These are phyloP conservation scores for Scaptodrosophila latifasciaeformis DNA, from an alignment of 2,888 invertebrate genomes.

Conservation along the genomic window DNA sequence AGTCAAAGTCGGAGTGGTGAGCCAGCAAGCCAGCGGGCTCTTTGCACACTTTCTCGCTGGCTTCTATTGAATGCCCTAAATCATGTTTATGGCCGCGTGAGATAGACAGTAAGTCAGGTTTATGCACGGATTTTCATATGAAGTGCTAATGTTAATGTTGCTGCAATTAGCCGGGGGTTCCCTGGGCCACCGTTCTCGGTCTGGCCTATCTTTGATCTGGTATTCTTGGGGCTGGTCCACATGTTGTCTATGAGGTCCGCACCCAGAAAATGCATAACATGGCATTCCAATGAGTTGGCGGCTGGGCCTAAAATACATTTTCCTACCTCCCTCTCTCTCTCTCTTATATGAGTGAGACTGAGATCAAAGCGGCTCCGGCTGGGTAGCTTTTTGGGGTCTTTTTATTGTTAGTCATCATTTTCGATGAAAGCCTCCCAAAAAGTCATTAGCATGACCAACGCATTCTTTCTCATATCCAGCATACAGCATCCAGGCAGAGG, in stretches of 20 bases:
- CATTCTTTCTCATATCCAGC: too few relatives aligned
- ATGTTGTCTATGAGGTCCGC: not conserved
- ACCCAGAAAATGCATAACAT: not conserved
- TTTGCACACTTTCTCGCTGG: constrained; percentile 4
- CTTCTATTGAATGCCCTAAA: constrained; percentile 6
- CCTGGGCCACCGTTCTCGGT: not conserved
- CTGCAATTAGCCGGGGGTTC: not conserved
- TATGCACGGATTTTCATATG: not conserved
- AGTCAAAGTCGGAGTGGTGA: too few relatives aligned
- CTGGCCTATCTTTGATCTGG: not conserved
- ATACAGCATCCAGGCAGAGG: too few relatives aligned
- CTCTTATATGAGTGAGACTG: not conserved
- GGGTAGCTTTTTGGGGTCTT: not conserved
- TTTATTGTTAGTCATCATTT: not conserved
- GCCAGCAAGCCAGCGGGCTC: constrained; percentile 1
- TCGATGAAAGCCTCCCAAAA: not conserved
- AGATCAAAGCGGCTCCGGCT: not conserved
- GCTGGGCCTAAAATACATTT: not conserved
- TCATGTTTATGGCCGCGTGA: constrained; percentile 4
- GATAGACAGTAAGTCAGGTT: constrained; percentile 4
- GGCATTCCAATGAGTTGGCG: not conserved
- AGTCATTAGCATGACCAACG: constrained; percentile 3
- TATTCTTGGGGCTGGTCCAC: not conserved
- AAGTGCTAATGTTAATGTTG: not conserved
- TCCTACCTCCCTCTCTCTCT: too few relatives aligned